phyloP scores from a whole-genome alignment of 2,797 vertebrate species.

The Manis javanica region DNA sequence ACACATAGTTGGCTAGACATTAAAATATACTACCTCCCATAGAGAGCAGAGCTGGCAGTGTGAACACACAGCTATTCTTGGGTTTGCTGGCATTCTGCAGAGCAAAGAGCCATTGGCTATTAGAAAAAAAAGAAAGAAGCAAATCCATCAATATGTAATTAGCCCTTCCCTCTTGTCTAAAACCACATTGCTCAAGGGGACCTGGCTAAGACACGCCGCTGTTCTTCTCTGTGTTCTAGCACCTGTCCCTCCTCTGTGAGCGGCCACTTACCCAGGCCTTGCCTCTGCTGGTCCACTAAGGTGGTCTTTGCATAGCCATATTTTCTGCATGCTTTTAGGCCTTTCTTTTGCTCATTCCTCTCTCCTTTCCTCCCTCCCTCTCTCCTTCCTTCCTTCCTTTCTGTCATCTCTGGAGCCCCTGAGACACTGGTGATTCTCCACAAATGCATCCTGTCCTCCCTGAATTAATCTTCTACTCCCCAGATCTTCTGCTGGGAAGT shows the following conservation, averaged over 20 bases:
- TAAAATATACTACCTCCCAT: conserved; percentile 47
- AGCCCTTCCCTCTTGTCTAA: conserved; percentile 52
- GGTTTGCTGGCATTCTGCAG: conserved; percentile 44
- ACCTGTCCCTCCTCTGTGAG: background rate
- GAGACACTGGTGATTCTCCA: background rate
- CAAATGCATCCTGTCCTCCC: background rate
- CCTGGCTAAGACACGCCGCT: background rate
- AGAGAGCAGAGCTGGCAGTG: conserved; percentile 33
- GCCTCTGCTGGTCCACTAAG: background rate
- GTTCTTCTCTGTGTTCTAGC: background rate
- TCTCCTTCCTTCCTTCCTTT: background rate
- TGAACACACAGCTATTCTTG: conserved; percentile 33
- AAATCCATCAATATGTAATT: conserved; percentile 39
- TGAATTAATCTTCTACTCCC: background rate
- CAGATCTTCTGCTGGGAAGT: background rate
- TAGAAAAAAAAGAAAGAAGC: conserved; percentile 15
- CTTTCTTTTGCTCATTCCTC: too few species aligned
- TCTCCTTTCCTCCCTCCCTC: background rate
- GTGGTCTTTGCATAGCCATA: background rate
- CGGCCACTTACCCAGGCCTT: background rate
- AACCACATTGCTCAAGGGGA: background rate
- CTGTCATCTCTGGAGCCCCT: background rate
- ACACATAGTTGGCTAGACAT: conserved; percentile 56
- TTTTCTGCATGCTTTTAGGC: background rate
- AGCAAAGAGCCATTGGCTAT: conserved; percentile 31